These are phyloP conservation scores for Papilio dardanus DNA, from an alignment of 1,140 invertebrate genomes.

Conservation along the genomic window DNA sequence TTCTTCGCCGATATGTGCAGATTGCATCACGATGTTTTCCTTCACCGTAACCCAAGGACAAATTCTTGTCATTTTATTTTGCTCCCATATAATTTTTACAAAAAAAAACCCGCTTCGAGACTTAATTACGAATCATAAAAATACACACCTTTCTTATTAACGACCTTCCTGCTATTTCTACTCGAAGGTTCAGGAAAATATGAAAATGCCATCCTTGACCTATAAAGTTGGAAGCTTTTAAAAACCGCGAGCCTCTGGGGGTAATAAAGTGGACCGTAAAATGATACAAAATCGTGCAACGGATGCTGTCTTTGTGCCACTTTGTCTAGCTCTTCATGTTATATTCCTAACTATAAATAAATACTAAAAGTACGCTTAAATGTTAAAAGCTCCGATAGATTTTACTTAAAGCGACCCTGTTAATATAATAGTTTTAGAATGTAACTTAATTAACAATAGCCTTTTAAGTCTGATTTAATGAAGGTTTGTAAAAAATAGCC, in stretches of 20 bases:
- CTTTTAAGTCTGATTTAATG: no score
- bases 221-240: slow-evolving; percentile 2
- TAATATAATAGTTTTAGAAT: neutral
- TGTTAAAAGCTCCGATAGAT: neutral
- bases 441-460: neutral
- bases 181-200: neutral
- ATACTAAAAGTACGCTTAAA: neutral
- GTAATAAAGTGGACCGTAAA: slow-evolving; percentile 9
- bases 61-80: neutral
- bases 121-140: neutral
- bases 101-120: neutral
- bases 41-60: neutral
- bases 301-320: neutral
- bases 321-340: neutral
- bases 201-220: slow-evolving; percentile 15
- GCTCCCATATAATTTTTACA: neutral
- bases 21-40: no score
- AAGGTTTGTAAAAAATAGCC: no score
- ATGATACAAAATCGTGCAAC: slow-evolving; percentile 1
- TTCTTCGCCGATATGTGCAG: no score
- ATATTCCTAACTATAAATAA: neutral
- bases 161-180: neutral
- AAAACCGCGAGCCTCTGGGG: neutral
- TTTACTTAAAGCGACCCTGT: neutral
- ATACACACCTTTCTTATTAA: neutral